These are phyloP conservation scores for Leucophenga varia DNA, from an alignment of 1,140 invertebrate species.

Conservation along the genomic window DNA sequence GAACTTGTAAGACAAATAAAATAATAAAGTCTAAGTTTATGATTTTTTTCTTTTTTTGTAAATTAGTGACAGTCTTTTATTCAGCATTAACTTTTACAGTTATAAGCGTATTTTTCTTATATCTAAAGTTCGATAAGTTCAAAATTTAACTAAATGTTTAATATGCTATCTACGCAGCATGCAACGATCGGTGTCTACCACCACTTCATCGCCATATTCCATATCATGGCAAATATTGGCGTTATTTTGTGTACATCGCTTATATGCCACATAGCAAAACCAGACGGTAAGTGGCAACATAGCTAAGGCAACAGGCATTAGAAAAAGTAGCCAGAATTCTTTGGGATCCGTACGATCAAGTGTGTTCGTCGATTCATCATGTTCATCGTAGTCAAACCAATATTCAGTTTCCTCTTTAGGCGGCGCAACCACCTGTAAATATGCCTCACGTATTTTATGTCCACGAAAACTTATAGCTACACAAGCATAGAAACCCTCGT, in stretches of 20 bases:
- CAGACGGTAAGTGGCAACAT: slow-evolving; percentile 40
- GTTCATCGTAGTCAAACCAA: slow-evolving; percentile 32
- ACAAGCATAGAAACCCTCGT: slow-evolving; percentile 45
- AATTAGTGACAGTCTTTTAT: too few relatives aligned
- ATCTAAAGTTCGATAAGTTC: too few relatives aligned
- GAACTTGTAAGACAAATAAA: too few relatives aligned
- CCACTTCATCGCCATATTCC: slow-evolving; percentile 44
- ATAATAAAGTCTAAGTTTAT: too few relatives aligned
- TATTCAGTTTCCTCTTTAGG: slow-evolving; percentile 25
- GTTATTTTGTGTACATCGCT: slow-evolving; percentile 27
- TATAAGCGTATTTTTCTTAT: too few relatives aligned
- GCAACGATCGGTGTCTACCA: slow-evolving; percentile 39
- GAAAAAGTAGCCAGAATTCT: slow-evolving; percentile 41
- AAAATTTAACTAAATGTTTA: too few relatives aligned
- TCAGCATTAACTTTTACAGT: too few relatives aligned
- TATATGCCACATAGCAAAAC: slow-evolving; percentile 36
- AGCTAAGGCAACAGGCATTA: slow-evolving; percentile 47
- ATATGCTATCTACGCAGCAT: slow-evolving; percentile 37
- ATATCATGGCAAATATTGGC: slow-evolving; percentile 31
- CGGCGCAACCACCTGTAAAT: slow-evolving; percentile 30
- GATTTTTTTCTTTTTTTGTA: too few relatives aligned
- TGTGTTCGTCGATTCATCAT: slow-evolving; percentile 17
- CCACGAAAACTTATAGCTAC: slow-evolving; percentile 47
- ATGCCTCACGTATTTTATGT: slow-evolving; percentile 44
- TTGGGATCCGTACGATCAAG: slow-evolving; percentile 24